Conservation (phyloP, 2,888 invertebrate genomes). For the Oxystoma pomonae region DNA sequence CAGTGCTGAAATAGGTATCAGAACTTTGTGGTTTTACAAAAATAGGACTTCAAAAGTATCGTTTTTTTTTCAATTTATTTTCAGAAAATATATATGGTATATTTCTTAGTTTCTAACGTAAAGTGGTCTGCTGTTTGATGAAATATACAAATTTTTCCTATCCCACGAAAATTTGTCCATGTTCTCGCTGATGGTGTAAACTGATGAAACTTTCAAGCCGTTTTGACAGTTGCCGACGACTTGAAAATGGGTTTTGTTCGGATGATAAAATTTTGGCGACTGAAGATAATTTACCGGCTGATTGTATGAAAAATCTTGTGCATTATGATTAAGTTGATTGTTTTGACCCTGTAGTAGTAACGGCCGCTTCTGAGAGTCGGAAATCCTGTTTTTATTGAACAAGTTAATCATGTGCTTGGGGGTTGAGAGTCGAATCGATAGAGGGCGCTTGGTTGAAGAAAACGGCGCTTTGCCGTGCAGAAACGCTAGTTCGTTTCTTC, state of each 20-base stretch:
- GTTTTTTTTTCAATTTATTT: not conserved
- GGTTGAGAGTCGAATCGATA: constrained; percentile 47
- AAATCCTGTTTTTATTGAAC: constrained; percentile 43
- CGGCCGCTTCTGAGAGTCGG: constrained; percentile 49
- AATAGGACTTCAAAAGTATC: not conserved
- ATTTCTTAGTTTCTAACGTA: constrained; percentile 45
- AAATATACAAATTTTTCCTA: constrained; percentile 45
- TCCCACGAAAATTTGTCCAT: constrained; percentile 45
- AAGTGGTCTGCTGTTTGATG: constrained; percentile 48
- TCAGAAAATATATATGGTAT: constrained; percentile 1
- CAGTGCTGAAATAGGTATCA: not conserved
- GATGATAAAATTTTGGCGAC: constrained; percentile 9
- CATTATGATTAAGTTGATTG: constrained; percentile 17
- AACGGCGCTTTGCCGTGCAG: constrained; percentile 51
- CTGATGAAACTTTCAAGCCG: constrained; percentile 54
- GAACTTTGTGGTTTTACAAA: constrained; percentile 1
- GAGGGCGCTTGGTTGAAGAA: constrained; percentile 51
- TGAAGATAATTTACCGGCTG: not conserved
- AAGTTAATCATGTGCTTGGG: constrained; percentile 46
- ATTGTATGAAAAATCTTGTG: not conserved
- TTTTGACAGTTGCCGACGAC: constrained; percentile 40
- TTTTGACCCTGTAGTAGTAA: constrained; percentile 40
- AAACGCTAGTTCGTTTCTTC: constrained; percentile 39
- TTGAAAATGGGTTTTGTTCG: constrained; percentile 28
- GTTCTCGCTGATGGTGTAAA: constrained; percentile 47